Conservation (phyloP, 2,797 vertebrate genomes). For the Anas flavirostris region DNA sequence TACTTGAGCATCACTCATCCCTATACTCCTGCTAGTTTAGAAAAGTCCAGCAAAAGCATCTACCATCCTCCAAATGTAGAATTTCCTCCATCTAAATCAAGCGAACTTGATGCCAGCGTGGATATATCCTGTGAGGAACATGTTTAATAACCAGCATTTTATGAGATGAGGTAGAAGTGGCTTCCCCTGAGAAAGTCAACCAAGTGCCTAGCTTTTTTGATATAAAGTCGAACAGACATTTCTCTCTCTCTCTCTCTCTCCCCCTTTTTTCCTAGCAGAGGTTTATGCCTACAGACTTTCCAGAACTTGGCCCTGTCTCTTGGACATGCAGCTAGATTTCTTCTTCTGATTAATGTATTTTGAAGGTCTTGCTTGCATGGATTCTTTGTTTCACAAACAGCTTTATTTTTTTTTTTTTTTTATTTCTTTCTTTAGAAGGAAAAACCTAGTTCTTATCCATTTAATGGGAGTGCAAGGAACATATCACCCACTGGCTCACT, state of each 20-base stretch:
- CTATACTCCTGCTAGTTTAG: background rate
- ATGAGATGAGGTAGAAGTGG: background rate
- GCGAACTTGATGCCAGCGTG: accelerated
- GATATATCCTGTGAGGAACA: background rate
- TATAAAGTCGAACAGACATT: background rate
- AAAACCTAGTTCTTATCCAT: background rate
- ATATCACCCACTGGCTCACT: accelerated
- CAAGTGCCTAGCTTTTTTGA: accelerated
- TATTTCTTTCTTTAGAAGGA: background rate
- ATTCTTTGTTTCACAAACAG: background rate
- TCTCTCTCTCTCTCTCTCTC: background rate
- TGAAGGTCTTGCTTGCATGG: background rate
- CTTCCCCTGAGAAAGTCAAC: background rate
- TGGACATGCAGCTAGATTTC: background rate
- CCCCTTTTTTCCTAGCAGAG: background rate
- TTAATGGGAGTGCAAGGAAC: background rate
- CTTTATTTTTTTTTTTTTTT: background rate
- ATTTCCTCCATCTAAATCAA: background rate
- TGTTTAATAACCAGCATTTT: background rate
- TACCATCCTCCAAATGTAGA: background rate
- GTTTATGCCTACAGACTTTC: background rate
- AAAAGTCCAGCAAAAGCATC: background rate
- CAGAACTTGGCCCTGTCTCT: background rate
- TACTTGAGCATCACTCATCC: background rate
- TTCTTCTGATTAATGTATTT: background rate